A percentile compares a stretch with the other conserved stretches of the same genome.
These are phyloP conservation scores for Catotricha subobsoleta DNA, from an alignment of 2,888 invertebrate genomes.

Conservation along the genomic window DNA sequence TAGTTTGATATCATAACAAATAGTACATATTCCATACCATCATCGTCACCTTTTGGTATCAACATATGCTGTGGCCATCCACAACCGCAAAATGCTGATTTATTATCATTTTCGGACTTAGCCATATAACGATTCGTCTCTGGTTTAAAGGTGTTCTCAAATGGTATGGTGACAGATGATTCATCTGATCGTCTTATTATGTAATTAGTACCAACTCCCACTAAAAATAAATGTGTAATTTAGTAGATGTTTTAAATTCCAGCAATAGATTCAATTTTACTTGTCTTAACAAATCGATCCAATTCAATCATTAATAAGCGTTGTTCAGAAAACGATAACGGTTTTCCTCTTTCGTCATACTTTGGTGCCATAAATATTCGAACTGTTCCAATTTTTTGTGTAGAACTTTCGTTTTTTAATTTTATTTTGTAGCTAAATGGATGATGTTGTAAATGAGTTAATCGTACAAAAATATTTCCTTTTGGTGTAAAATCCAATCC, in stretches of 20 bases:
- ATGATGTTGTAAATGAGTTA: constrained; percentile 8
- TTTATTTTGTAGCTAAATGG: constrained; percentile 6
- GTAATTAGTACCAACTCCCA: constrained; percentile 40
- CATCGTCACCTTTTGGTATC: constrained; percentile 20
- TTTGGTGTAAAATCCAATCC: constrained; percentile 21
- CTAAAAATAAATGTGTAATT: constrained; percentile 25
- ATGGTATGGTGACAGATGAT: constrained; percentile 58
- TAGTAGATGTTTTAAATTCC: background rate
- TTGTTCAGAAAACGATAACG: constrained; percentile 32
- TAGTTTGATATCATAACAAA: constrained; percentile 22
- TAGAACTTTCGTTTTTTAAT: constrained; percentile 1
- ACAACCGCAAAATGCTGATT: constrained; percentile 20
- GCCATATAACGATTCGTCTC: constrained; percentile 21
- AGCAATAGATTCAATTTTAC: background rate
- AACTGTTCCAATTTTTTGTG: constrained; percentile 31
- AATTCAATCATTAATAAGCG: constrained; percentile 22
- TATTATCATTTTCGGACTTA: background rate
- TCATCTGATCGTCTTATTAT: constrained; percentile 41
- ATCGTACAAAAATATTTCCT: constrained; percentile 12
- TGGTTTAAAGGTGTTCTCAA: constrained; percentile 51
- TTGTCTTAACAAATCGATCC: constrained; percentile 14
- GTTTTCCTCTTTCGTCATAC: constrained; percentile 36
- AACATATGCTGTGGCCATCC: constrained; percentile 27
- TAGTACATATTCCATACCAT: constrained; percentile 20
- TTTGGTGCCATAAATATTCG: constrained; percentile 42